A percentile compares a stretch with the other conserved stretches of the same genome.
Evolutionary conservation across 2,888 invertebrate genomes (phyloP).

Genomic region (Seladonia tumulorum): DNA sequence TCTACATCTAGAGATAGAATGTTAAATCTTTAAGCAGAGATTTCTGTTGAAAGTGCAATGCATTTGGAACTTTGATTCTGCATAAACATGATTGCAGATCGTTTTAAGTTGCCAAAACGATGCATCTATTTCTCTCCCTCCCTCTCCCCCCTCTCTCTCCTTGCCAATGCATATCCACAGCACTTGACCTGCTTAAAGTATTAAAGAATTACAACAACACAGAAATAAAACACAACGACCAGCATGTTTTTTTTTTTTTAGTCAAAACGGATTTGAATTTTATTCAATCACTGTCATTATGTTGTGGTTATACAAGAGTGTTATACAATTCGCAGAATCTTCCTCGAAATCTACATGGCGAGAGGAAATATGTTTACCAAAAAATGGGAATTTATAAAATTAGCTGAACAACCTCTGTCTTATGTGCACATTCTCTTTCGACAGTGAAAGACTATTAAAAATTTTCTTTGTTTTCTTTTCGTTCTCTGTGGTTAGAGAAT

Average conservation of each 20-base stretch:
- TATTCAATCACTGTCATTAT: slow-evolving; percentile 82
- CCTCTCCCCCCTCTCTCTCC: slow-evolving; percentile 8
- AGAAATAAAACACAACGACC: slow-evolving; percentile 82
- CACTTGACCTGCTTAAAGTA: slow-evolving; percentile 64
- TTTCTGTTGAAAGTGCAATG: slow-evolving; percentile 31
- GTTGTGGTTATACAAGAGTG: slow-evolving; percentile 81
- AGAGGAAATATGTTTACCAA: slow-evolving; percentile 80
- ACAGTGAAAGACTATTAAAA: slow-evolving; percentile 40
- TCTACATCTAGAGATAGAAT: slow-evolving; percentile 40
- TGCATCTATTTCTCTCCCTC: slow-evolving; percentile 15
- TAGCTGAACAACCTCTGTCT: slow-evolving; percentile 18
- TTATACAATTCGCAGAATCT: slow-evolving; percentile 81
- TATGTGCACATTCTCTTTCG: slow-evolving; percentile 1
- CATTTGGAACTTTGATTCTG: slow-evolving; percentile 35
- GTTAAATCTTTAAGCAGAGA: slow-evolving; percentile 40
- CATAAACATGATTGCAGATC: slow-evolving; percentile 45
- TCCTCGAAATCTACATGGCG: slow-evolving; percentile 78
- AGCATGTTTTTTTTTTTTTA: slow-evolving; percentile 71
- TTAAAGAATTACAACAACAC: slow-evolving; percentile 72
- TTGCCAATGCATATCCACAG: slow-evolving; percentile 45
- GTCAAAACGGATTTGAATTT: slow-evolving; percentile 83
- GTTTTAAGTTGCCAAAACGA: slow-evolving; percentile 41
- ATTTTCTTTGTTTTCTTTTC: slow-evolving; percentile 24
- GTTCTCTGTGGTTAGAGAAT: not conserved
- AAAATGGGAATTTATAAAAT: slow-evolving; percentile 66